These are phyloP conservation scores for Agriopis aurantiaria DNA, from an alignment of 2,888 invertebrate genomes.

Conservation along the genomic window DNA sequence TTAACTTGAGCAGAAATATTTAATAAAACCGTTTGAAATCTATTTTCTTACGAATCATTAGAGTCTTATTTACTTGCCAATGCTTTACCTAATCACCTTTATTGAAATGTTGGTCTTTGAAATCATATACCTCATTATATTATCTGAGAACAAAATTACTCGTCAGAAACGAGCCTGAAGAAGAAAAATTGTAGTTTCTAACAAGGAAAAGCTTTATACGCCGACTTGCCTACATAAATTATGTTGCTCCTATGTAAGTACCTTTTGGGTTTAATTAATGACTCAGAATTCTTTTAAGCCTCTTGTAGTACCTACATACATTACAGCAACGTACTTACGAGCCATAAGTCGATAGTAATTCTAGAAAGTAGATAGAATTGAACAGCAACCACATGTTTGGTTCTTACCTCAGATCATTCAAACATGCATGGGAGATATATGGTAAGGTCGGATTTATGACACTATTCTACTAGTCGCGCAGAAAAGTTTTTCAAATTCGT, in stretches of 20 bases:
- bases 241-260: slow-evolving; percentile 26
- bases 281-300: slow-evolving; percentile 31
- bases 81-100: background rate
- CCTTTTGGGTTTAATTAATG: slow-evolving; percentile 41
- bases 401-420: too few species aligned
- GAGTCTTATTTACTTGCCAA: background rate
- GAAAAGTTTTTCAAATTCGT: too few species aligned
- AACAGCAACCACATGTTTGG: too few species aligned
- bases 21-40: slow-evolving; percentile 7
- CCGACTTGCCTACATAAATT: slow-evolving; percentile 41
- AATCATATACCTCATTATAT: background rate
- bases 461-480: too few species aligned
- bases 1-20: slow-evolving; percentile 9
- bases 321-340: slow-evolving; percentile 6
- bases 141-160: slow-evolving; percentile 16
- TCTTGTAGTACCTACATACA: slow-evolving; percentile 21
- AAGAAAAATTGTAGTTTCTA: slow-evolving; percentile 35
- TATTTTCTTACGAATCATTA: background rate
- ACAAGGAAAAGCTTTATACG: slow-evolving; percentile 45
- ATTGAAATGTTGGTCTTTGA: background rate
- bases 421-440: too few species aligned
- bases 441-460: too few species aligned
- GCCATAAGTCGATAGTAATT: too few species aligned
- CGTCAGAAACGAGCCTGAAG: slow-evolving; percentile 9
- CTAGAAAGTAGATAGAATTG: too few species aligned